phyloP scores from a whole-genome alignment of 1,140 invertebrate genomes.

The Eulimnadia texana region DNA sequence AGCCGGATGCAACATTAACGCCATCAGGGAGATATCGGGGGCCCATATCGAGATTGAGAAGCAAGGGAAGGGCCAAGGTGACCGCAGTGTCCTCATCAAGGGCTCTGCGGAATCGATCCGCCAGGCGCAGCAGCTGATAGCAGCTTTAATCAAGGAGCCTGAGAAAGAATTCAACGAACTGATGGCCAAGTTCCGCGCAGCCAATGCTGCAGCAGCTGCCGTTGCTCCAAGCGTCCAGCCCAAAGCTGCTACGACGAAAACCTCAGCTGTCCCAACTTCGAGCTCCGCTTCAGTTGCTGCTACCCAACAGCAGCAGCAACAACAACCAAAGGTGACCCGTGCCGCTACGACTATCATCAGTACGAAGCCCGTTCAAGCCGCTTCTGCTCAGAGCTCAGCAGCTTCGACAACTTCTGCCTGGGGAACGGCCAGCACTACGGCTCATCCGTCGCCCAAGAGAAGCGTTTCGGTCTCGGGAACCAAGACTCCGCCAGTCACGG shows the following conservation, averaged over 20 bases:
- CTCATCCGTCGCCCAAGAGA: constrained; percentile 12
- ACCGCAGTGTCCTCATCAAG: constrained; percentile 87
- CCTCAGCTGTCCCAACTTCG: constrained; percentile 4
- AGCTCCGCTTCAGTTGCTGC: constrained; percentile 16
- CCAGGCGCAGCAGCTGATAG: constrained; percentile 73
- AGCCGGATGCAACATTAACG: constrained; percentile 92
- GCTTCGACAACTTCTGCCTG: constrained; percentile 25
- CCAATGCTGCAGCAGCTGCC: constrained; percentile 12
- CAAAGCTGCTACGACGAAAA: constrained; percentile 7
- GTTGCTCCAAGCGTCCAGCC: constrained; percentile 5
- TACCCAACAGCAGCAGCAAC: constrained; percentile 17
- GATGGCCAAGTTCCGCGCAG: constrained; percentile 46
- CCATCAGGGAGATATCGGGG: constrained; percentile 81
- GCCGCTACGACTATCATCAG: constrained; percentile 13
- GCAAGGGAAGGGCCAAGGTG: constrained; percentile 82
- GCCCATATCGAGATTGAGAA: constrained; percentile 97
- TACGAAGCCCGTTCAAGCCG: constrained; percentile 17
- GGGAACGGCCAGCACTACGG: constrained; percentile 3
- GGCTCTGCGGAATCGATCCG: constrained; percentile 80
- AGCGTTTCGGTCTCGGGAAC: constrained; percentile 14
- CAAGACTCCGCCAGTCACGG: constrained; percentile 16
- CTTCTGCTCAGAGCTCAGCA: constrained; percentile 22
- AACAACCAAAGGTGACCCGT: constrained; percentile 17
- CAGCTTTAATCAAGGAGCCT: constrained; percentile 76
- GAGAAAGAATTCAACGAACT: constrained; percentile 79